Evolutionary conservation across 2,888 invertebrate genomes (phyloP).

Genomic region (Tiliacea citrago): DNA sequence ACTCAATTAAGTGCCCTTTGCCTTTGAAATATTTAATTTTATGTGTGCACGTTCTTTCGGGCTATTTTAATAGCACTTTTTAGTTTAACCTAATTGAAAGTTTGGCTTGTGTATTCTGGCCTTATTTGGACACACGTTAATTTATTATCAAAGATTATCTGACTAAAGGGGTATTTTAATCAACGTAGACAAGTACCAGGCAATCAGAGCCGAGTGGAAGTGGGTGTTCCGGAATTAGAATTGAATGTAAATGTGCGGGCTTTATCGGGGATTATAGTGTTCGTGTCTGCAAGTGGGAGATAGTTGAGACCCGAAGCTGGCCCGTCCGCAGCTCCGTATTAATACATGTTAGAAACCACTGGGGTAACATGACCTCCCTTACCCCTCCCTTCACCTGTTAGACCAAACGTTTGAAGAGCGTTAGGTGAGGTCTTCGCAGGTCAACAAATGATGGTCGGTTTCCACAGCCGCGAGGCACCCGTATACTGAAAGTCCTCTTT

Average conservation of each 20-base stretch:
- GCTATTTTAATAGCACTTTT: constrained; percentile 51
- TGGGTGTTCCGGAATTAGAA: constrained; percentile 89
- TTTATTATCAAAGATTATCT: constrained; percentile 65
- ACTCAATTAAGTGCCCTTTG: constrained; percentile 89
- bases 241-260: constrained; percentile 92
- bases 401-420: neutral
- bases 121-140: constrained; percentile 55
- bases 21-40: constrained; percentile 86
- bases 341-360: constrained; percentile 77
- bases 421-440: constrained; percentile 46
- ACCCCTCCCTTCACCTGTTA: constrained; percentile 25
- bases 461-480: constrained; percentile 82
- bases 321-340: constrained; percentile 81
- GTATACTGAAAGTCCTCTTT: constrained; percentile 84
- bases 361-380: constrained; percentile 67
- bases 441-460: constrained; percentile 71
- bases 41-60: constrained; percentile 68
- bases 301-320: constrained; percentile 84
- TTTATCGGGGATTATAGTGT: constrained; percentile 91
- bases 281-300: constrained; percentile 88
- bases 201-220: constrained; percentile 87
- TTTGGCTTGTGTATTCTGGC: constrained; percentile 17
- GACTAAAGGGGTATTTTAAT: constrained; percentile 83
- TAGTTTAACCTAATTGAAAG: constrained; percentile 56
- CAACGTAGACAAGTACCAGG: constrained; percentile 86